Base-by-base conservation (phyloP, 1,140 invertebrate genomes). In the Drosophila santomea region DNA sequence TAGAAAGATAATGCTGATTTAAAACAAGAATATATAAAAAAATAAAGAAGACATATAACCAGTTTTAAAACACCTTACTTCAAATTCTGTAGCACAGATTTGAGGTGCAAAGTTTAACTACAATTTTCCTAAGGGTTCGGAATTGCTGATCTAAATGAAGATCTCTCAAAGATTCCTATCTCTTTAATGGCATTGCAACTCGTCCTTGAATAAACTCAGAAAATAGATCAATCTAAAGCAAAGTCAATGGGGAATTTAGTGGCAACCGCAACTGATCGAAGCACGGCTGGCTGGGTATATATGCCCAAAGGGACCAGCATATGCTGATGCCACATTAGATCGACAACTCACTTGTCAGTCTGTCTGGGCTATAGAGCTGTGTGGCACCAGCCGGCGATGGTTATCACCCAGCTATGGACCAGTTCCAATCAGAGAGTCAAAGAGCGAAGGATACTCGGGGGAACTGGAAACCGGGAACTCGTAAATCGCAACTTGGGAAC, bases 251-350 rank as follows among this genome's bases (percentile, higher is more conserved):
- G 38, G 28, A 73, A 57, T 56, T 51, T 67, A 58, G 51, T 25
- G 41, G 48, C 36, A 82, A 73, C 78, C 83, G 78, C 83, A 88
- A 79, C 78, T 88, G 83, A 86, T 82, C 68, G 68, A 50, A 51
- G 80, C 48, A 69, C 71, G 56, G 68, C 44, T 51, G 56, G 12
- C n/a, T 58, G 52, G 47, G 28, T 51, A 12, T 32, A 58, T 39
- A 39, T 35, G 41, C 52, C 52, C 73, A 71, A 56, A 89, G 88
- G 38, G 32, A 68, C 23, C 78, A 92, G 84, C 91, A 92, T 92
- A 92, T 92, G 91, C 78, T 92, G 88, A 91, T 92, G 91, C 91
- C 91, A 92, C 90, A 92, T 92, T 92, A 91, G 88, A 91, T 92
- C 82, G 68, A 91, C 80, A 60, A 91, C 88, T 91, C 85, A 91